Evolutionary conservation across 2,888 invertebrate genomes (phyloP).

Genomic region (Andrena hattorfiana): DNA sequence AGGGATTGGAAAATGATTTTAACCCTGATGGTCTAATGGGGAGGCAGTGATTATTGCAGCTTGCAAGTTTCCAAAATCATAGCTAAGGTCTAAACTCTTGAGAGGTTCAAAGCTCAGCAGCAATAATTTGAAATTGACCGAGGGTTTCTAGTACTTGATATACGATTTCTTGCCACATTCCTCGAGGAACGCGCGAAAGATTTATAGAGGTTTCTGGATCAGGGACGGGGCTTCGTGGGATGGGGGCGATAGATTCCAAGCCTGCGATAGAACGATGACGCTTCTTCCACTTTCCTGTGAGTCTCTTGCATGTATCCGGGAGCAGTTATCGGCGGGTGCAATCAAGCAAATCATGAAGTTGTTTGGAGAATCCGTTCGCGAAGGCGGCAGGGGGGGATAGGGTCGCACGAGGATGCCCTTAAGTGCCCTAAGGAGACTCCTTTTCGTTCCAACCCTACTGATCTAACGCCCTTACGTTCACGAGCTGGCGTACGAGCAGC

Average conservation of each 20-base stretch:
- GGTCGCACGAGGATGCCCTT: constrained; percentile 79
- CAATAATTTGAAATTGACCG: not conserved
- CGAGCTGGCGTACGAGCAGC: constrained; percentile 74
- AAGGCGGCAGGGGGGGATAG: constrained; percentile 61
- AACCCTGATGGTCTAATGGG: too few relatives aligned
- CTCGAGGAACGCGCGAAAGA: not conserved
- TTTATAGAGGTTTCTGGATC: constrained; percentile 14
- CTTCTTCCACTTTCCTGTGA: constrained; percentile 52
- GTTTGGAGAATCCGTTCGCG: constrained; percentile 75
- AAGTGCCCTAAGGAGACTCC: constrained; percentile 83
- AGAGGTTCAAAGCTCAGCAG: not conserved
- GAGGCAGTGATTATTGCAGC: too few relatives aligned
- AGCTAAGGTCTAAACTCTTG: not conserved
- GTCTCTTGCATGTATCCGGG: constrained; percentile 67
- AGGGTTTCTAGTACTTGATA: not conserved
- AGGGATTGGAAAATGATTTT: not conserved
- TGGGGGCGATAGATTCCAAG: constrained; percentile 41
- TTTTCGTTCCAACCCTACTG: constrained; percentile 78
- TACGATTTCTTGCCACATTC: constrained; percentile 3
- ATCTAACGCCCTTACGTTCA: constrained; percentile 78
- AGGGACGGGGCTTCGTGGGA: constrained; percentile 20
- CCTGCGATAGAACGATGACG: constrained; percentile 55
- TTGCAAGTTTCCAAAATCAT: too few relatives aligned
- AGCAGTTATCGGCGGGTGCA: constrained; percentile 76
- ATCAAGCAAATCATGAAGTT: constrained; percentile 82